Evolutionary conservation across 1,140 invertebrate species (phyloP), one percentile per base, ranked within the genome.

Genomic region (Meloidogyne exigua): DNA sequence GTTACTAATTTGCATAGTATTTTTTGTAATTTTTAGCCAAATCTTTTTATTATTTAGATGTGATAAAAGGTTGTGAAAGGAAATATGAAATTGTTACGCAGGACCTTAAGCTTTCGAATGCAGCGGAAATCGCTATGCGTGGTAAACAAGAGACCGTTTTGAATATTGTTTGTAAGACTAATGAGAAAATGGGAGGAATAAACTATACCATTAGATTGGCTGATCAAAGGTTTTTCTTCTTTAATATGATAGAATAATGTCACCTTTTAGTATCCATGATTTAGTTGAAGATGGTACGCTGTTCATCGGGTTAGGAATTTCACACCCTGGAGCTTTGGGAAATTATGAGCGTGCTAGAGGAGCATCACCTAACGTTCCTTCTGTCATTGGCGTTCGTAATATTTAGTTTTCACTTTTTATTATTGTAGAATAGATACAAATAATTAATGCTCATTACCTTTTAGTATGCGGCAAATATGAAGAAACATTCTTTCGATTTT

Each of bases 271-370:
- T 11, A 63, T 78, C 21, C 76, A 42, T 18, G 15, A 65, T 28
- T 57, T 80, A 65, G 36, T 79, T 32, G 64, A 42, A 26, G 78
- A 80, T 42, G 77, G 69, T n/a, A 80, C 76, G 15, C 39, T 79
- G n/a, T 79, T 79, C 68, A 79, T 79, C 68, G 77, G 77, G 23
- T 39, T 79, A n/a, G 77, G 77, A 42, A 78, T 80, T 12, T 65
- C 49, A n/a, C 77, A 79, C 76, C 77, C 77, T 5, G 77, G 76
- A 25, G 76, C 77, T 21, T 36, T 76, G 76, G 76, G 76, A 69
- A 71, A 63, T 44, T 76, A 72, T 23, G 76, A 79, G 23, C 75
- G 77, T 7, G 77, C 78, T 32, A 49, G 77, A 18, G 77, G 77
- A 28, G 68, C 65, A 21, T 32, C 68, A 26, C 77, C 77, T 18